Conservation (phyloP, 2,113 vertebrate genomes). For the Haplochromis burtoni region DNA sequence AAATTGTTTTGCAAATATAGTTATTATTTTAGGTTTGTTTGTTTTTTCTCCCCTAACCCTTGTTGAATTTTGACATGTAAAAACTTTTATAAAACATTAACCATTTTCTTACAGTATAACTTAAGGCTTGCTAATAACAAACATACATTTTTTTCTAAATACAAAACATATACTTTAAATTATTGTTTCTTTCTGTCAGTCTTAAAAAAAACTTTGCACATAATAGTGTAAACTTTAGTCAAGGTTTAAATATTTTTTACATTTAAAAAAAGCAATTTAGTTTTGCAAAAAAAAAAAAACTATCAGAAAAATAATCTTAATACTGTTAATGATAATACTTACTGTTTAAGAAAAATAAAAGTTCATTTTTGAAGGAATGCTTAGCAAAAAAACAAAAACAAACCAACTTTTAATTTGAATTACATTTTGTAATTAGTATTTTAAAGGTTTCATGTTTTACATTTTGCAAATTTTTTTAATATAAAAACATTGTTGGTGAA, state of each 20-base stretch:
- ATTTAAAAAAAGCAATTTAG: neutral
- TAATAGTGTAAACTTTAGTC: neutral
- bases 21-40: neutral
- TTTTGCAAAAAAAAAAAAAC: neutral
- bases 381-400: neutral
- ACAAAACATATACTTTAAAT: neutral
- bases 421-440: neutral
- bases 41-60: neutral
- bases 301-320: neutral
- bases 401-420: neutral
- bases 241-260: neutral
- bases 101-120: neutral
- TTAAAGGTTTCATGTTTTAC: neutral
- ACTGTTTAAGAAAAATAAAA: neutral
- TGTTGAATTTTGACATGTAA: neutral
- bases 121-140: neutral
- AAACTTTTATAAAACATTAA: neutral
- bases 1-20: neutral
- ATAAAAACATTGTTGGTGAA: neutral
- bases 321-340: neutral
- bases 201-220: neutral
- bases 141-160: neutral
- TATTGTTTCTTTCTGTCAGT: neutral
- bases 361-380: neutral
- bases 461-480: neutral